Evolutionary conservation across 1,140 invertebrate species (phyloP).

Genomic region (Eurosta solidaginis): DNA sequence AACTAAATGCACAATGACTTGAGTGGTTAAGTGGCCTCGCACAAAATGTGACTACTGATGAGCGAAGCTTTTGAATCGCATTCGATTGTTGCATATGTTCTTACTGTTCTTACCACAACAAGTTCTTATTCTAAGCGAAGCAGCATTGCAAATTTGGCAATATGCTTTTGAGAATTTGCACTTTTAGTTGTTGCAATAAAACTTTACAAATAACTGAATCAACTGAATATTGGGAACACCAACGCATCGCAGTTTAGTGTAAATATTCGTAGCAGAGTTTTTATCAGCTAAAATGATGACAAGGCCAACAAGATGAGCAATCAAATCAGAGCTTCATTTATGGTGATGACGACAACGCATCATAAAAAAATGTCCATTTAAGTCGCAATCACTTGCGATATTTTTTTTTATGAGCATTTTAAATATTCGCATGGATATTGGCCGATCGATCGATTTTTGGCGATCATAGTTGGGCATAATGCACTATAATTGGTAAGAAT

Average conservation of each 20-base stretch:
- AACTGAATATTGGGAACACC: background rate
- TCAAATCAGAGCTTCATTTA: background rate
- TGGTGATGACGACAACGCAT: background rate
- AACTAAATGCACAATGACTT: background rate
- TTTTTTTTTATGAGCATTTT: background rate
- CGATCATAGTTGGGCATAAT: too few relatives aligned
- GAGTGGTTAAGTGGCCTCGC: background rate
- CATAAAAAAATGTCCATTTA: background rate
- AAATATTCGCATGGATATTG: background rate
- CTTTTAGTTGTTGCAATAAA: background rate
- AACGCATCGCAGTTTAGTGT: background rate
- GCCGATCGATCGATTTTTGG: background rate
- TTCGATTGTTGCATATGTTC: background rate
- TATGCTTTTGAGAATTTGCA: background rate
- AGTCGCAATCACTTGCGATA: slow-evolving; percentile 1
- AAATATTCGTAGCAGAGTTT: background rate
- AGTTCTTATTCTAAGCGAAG: background rate
- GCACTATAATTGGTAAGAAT: too few relatives aligned
- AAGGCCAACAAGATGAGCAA: background rate
- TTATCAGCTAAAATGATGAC: slow-evolving; percentile 4
- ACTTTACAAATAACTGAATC: background rate
- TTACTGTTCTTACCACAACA: too few relatives aligned
- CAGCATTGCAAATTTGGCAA: background rate
- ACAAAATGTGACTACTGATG: background rate
- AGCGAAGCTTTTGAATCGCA: background rate